Base-by-base conservation (phyloP, 2,888 invertebrate genomes). In the Isoperla grammatica region DNA sequence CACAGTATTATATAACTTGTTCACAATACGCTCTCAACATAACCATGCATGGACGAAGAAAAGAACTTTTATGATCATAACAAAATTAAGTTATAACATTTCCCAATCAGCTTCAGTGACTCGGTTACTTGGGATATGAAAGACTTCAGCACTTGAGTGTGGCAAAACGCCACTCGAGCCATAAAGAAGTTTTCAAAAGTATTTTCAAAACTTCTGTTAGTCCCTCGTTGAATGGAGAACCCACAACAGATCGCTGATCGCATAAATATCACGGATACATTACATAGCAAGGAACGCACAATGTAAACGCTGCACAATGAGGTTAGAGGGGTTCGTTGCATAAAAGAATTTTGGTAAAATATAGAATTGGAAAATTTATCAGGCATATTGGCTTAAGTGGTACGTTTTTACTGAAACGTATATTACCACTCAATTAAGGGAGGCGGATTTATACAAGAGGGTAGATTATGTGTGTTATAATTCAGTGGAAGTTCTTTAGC, bases 121-220 rank as follows among this genome's bases (percentile, higher is more conserved):
- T 50, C n/a, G 22, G n/a, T 50, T 13, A n/a, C 49, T 9, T 29
- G 9, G n/a, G 15, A 50, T 29, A 29, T 13, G 23, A 13, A 29
- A n/a, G 13, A 35, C n/a, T 20, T n/a, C 11, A 5, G 29, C 56
- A 56, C 56, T 56, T 19, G 17, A 56, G 43, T 17, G 56, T 56
- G 43, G 46, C 56, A 56, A 56, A 56, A 56, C 56, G 22, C 56
- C 45, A 56, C 29, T 56, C 56, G 42, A 56, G 40, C 13, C 35
- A 56, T 22, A 56, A 56, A 56, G 56, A 56, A 45, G 43, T 43
- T 46, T 56, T 56, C 56, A 29, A 56, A 45, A 56, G 43, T 29
- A 23, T 50, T 50, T 50, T 50, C 9, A 23, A 23, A 29, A 50
- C 29, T 29, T 50, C 8, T 50, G 29, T 29, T n/a, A 50, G 23